A percentile compares a stretch with the other conserved stretches of the same genome.
phyloP scores from a whole-genome alignment of 2,888 invertebrate genomes.

The Orchesellides sinensis region DNA sequence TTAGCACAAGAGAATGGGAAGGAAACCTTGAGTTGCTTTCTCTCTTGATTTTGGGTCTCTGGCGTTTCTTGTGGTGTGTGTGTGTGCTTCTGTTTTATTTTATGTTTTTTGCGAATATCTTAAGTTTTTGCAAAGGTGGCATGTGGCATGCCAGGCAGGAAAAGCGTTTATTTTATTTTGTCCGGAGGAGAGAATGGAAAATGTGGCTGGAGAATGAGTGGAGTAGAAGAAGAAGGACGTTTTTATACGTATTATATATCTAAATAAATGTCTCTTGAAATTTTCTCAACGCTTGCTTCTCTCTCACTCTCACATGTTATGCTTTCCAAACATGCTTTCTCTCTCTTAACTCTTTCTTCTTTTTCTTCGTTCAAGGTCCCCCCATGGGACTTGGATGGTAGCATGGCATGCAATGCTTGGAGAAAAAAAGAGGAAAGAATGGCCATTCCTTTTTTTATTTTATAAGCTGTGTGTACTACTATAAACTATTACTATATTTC shows the following conservation, averaged over 20 bases:
- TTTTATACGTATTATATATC: slow-evolving; percentile 37
- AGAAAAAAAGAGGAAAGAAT: neutral
- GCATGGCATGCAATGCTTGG: too few species aligned
- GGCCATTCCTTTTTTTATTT: too few species aligned
- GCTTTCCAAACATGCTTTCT: too few species aligned
- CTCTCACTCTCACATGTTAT: too few species aligned
- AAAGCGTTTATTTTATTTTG: too few species aligned
- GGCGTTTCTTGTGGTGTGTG: neutral
- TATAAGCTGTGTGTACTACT: too few species aligned
- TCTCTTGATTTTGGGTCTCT: neutral
- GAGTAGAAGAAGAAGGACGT: slow-evolving; percentile 3
- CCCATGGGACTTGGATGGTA: too few species aligned
- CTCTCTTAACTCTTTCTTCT: neutral
- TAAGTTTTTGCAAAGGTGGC: too few species aligned
- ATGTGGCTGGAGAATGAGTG: too few species aligned
- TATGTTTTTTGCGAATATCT: neutral
- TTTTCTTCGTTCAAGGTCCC: neutral
- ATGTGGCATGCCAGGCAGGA: too few species aligned
- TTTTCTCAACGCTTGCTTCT: slow-evolving; percentile 39
- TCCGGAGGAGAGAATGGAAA: too few species aligned
- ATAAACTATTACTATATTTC: too few species aligned
- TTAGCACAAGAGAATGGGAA: slow-evolving; percentile 4
- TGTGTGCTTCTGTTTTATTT: slow-evolving; percentile 10
- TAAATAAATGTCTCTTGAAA: slow-evolving; percentile 42
- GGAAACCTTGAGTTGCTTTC: neutral